Evolutionary conservation across 2,888 invertebrate genomes (phyloP).

Genomic region (Piscicola geometra): DNA sequence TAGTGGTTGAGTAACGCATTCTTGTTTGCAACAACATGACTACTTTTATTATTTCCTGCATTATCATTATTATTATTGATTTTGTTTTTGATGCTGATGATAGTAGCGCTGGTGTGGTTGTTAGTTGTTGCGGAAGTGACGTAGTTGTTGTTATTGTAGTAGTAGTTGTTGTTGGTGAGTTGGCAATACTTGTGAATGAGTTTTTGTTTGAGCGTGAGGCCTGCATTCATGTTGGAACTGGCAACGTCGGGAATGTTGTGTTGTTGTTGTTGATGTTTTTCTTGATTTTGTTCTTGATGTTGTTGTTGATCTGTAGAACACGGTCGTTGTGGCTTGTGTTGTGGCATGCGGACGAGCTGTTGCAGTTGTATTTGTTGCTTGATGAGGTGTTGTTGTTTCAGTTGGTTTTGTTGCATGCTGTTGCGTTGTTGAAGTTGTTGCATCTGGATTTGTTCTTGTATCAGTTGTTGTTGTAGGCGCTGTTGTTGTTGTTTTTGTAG

Average conservation of each 20-base stretch:
- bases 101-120: neutral
- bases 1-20: no score
- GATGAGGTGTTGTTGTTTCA: neutral
- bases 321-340: neutral
- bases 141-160: neutral
- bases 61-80: neutral
- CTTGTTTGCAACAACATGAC: no score
- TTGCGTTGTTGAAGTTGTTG: neutral
- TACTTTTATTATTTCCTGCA: no score
- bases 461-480: neutral
- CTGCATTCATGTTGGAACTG: neutral
- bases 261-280: neutral
- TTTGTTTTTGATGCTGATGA: constrained; percentile 1
- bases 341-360: neutral
- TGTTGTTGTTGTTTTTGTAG: neutral
- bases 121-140: neutral
- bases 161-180: neutral
- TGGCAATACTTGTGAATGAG: constrained; percentile 1
- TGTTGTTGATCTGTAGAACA: neutral
- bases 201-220: neutral
- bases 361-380: neutral
- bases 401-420: neutral
- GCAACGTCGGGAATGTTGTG: neutral
- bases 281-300: neutral
- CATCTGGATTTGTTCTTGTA: neutral